Evolutionary conservation across 1,140 invertebrate genomes (phyloP).

Genomic region (Glomeris maerens): DNA sequence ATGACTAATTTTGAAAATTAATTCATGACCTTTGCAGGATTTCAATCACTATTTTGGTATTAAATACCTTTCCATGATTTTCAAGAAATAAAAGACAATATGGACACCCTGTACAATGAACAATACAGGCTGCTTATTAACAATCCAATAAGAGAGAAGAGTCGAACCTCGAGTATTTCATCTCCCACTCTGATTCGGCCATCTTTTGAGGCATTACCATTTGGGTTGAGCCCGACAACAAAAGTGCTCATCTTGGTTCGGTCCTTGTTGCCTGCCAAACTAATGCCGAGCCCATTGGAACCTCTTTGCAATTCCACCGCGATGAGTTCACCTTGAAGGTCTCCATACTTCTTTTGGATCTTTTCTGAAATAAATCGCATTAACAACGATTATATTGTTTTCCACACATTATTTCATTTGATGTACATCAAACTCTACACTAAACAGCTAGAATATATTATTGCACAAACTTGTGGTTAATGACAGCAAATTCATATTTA

Average conservation of each 20-base stretch:
- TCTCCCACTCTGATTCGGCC: slow-evolving; percentile 76
- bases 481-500: too few species aligned
- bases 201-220: slow-evolving; percentile 57
- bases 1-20: too few species aligned
- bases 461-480: too few species aligned
- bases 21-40: too few species aligned
- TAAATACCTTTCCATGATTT: background rate
- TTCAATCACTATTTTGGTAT: background rate
- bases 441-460: too few species aligned
- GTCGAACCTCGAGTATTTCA: slow-evolving; percentile 76
- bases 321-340: slow-evolving; percentile 46
- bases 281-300: slow-evolving; percentile 60
- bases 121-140: too few species aligned
- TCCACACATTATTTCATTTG: too few species aligned
- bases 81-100: background rate
- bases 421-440: too few species aligned
- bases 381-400: too few species aligned
- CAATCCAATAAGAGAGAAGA: too few species aligned
- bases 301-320: slow-evolving; percentile 52
- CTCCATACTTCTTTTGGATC: slow-evolving; percentile 62
- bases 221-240: slow-evolving; percentile 84
- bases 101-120: background rate
- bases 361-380: slow-evolving; percentile 25
- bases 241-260: slow-evolving; percentile 90
- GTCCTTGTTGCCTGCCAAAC: slow-evolving; percentile 85